Conservation (phyloP, 1,140 invertebrate species). For the Cherax destructor region DNA sequence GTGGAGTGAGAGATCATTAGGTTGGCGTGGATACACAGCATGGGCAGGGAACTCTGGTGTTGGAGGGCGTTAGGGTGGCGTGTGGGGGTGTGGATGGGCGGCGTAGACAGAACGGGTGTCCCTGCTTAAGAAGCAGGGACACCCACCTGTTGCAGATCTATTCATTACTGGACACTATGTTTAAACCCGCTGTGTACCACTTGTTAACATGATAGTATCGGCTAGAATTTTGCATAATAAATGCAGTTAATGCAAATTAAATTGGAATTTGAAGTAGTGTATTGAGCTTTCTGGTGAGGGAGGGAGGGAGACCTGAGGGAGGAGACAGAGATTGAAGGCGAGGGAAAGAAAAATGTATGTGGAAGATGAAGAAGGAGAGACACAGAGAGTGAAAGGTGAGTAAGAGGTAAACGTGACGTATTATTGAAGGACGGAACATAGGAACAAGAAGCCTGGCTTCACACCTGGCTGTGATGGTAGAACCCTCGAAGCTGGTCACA, state of each 20-base stretch:
- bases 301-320: not conserved
- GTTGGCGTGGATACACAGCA: too few species aligned
- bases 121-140: too few species aligned
- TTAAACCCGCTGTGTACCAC: not conserved
- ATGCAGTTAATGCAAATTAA: slow-evolving; percentile 1
- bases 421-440: too few species aligned
- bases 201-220: slow-evolving; percentile 17
- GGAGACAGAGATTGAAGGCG: not conserved
- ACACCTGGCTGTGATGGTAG: too few species aligned
- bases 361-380: too few species aligned
- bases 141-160: not conserved
- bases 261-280: not conserved
- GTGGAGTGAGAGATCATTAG: too few species aligned
- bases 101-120: too few species aligned
- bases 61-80: not conserved
- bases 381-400: too few species aligned
- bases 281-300: not conserved
- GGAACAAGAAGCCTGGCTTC: too few species aligned
- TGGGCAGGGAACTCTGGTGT: too few species aligned
- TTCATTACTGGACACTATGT: not conserved
- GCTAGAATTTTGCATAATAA: not conserved
- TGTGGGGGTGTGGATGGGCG: not conserved
- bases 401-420: too few species aligned
- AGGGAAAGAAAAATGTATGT: not conserved
- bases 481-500: too few species aligned